Evolutionary conservation across 2,797 vertebrate genomes (phyloP).

Genomic region (Anniella stebbinsi): DNA sequence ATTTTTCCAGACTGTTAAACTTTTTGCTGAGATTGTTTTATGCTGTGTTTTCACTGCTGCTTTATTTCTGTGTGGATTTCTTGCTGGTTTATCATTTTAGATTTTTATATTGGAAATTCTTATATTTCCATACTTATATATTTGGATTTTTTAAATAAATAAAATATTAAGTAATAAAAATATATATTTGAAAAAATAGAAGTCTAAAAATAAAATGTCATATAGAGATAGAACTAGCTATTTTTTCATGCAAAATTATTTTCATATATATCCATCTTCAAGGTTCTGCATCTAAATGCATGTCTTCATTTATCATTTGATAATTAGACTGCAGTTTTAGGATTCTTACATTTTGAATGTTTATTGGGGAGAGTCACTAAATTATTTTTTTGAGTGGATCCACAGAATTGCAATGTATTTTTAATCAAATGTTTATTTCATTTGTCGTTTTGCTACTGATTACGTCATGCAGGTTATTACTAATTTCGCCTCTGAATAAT

Average conservation of each 20-base stretch:
- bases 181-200: slow-evolving; percentile 4
- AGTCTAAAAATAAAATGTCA: neutral
- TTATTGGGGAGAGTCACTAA: neutral
- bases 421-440: slow-evolving; percentile 6
- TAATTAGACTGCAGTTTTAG: neutral
- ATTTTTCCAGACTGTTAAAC: neutral
- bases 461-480: slow-evolving; percentile 7
- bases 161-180: neutral
- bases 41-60: neutral
- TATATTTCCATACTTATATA: too few species aligned
- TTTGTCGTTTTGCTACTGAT: slow-evolving; percentile 32
- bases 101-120: neutral
- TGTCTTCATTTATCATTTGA: neutral
- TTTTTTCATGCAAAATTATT: neutral
- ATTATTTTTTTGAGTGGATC: slow-evolving; percentile 2
- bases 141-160: neutral
- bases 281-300: neutral
- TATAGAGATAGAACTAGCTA: neutral
- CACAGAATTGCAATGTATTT: neutral
- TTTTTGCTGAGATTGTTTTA: neutral
- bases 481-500: slow-evolving; percentile 38
- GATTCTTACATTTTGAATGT: neutral
- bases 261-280: neutral
- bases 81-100: neutral
- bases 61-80: neutral